Evolutionary conservation across 2,113 vertebrate genomes (phyloP), one percentile per base, ranked within the genome.

Genomic region (Thryonomys swinderianus): DNA sequence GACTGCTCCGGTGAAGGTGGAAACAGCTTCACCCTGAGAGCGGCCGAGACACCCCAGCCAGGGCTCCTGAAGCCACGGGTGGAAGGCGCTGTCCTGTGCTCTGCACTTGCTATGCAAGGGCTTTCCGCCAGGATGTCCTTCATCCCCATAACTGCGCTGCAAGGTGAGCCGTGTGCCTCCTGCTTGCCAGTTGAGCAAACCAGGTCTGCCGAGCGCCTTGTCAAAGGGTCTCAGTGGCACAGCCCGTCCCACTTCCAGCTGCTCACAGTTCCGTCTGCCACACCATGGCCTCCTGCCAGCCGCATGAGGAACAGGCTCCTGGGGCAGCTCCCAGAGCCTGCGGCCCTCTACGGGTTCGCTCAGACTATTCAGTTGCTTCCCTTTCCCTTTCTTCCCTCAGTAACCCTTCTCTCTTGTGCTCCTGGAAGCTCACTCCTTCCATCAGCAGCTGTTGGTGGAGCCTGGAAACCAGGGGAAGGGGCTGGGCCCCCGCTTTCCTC

Each of bases 31-130:
- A 23, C 37, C 27, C 42, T 48, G 11, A 74, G 45, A 30, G 37
- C 40, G 17, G 61, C 34, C 0, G 37, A 51, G 27, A 42, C n/a
- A 34, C 17, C 13, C 27, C 2, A 23, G 37, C 27, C 0, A 1
- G 30, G 76, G 30, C 34, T 87, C 21, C 0, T 16, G 18, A 6
- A 53, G 48, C 23, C 34, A 53, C n/a, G 73, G 40, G 51, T 12
- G 11, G 30, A 23, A 16, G 61, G 76, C 9, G 4, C 12, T 20
- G 42, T 71, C 53, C 62, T 53, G 13, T 32, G 34, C 6, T 10
- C 11, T 34, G 81, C 62, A 23, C n/a, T 93, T 34, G 66, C 30
- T 30, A 17, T 53, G 57, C 59, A 69, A 48, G 53, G 73, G 27
- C 6, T 85, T 87, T 53, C 48, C 27, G 13, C 17, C 3, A 20